These are phyloP conservation scores for Palloptera scutellata DNA, from an alignment of 2,888 invertebrate species.

Conservation along the genomic window DNA sequence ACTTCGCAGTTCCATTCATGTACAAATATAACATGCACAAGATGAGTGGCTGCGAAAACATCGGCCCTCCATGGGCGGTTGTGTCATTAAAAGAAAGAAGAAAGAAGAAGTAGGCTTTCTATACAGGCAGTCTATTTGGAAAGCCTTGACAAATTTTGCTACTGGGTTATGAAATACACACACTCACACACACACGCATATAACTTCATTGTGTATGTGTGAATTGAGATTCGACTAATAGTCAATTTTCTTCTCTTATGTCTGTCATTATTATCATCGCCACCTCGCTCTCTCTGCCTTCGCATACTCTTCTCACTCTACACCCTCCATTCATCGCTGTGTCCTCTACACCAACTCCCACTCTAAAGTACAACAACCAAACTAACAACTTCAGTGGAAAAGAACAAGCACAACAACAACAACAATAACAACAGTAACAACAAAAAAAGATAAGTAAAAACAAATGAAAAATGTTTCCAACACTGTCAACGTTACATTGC, in stretches of 20 bases:
- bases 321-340: slow-evolving; percentile 10
- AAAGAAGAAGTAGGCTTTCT: no score
- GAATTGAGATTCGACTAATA: slow-evolving; percentile 46
- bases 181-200: no score
- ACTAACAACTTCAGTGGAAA: slow-evolving; percentile 17
- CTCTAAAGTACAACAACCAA: slow-evolving; percentile 24
- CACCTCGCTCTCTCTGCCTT: not conserved
- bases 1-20: no score
- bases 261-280: not conserved
- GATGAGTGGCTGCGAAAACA: no score
- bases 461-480: slow-evolving; percentile 14
- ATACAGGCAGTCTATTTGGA: no score
- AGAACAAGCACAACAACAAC: slow-evolving; percentile 15
- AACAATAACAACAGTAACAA: slow-evolving; percentile 8
- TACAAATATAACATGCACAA: no score
- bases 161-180: no score
- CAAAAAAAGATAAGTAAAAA: no score
- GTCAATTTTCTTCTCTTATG: slow-evolving; percentile 51
- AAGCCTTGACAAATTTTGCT: no score
- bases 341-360: slow-evolving; percentile 36
- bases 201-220: no score
- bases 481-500: slow-evolving; percentile 54
- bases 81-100: no score
- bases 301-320: not conserved
- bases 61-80: no score